Evolutionary conservation across 2,888 invertebrate genomes (phyloP), one percentile per base, ranked within the genome.

Genomic region (Homarus gammarus): DNA sequence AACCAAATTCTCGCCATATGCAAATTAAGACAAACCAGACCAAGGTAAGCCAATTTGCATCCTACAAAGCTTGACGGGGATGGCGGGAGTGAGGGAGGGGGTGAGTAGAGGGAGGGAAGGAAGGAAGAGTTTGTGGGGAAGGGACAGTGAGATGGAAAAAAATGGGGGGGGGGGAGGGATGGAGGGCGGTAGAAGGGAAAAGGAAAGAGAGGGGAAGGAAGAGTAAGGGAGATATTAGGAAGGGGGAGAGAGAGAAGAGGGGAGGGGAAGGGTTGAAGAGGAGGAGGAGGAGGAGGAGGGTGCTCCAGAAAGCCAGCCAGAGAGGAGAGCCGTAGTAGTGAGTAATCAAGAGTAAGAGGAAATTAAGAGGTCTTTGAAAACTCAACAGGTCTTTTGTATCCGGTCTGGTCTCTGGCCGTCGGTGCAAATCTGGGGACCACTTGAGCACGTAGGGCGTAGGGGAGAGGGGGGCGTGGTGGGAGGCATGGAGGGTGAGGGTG

Each of bases 311-410:
- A 56, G 56, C 56, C 64, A 27, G 64, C 64, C 6, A 27, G 12
- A 5, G 12, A 44, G 64, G 64, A 3, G 12, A 27, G 27, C 18
- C n/a, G n/a, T n/a, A 8, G 64, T 64, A n/a, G 64, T 64, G 64
- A 2, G 64, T 64, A 64, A 64, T 64, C 64, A 64, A 27, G 64
- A 64, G 64, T 64, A 64, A 64, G 64, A 64, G 64, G n/a, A n/a
- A 27, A 64, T 64, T 27, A 64, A 64, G 64, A 64, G 64, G 64
- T 64, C 31, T n/a, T n/a, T 64, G 64, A 64, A 27, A 64, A 5
- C 27, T 64, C 64, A 64, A 64, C 64, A 64, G 27, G 64, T 64
- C 64, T 64, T 56, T 64, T 64, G 64, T 64, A 64, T 64, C 27
- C 12, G 64, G 64, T 27, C 27, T 27, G 6, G 44, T 6, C 6